These are phyloP conservation scores for Drosophila paranaensis DNA, from an alignment of 2,888 invertebrate genomes.

Conservation along the genomic window DNA sequence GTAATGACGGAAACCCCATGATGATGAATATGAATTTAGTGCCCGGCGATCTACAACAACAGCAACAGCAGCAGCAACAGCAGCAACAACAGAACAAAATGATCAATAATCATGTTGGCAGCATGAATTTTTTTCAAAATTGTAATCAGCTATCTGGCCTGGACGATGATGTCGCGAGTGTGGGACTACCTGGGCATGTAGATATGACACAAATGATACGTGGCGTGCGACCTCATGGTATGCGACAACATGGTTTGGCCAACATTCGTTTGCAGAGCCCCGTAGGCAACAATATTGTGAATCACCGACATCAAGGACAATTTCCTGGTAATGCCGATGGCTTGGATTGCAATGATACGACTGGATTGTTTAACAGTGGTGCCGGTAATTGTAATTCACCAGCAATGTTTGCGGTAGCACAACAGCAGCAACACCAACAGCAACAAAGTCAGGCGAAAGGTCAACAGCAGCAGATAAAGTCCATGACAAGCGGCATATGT, in stretches of 20 bases:
- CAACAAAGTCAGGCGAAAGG: conserved; percentile 35
- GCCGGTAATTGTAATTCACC: conserved; percentile 52
- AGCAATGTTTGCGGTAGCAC: conserved; percentile 49
- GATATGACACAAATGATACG: conserved; percentile 84
- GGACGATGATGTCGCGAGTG: conserved; percentile 72
- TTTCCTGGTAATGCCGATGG: conserved; percentile 66
- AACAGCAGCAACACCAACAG: conserved; percentile 18
- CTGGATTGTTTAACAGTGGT: conserved; percentile 55
- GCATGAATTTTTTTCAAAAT: conserved; percentile 82
- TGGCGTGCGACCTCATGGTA: conserved; percentile 85
- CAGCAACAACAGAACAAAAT: conserved; percentile 53
- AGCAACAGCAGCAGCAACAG: conserved; percentile 28
- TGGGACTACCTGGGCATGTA: conserved; percentile 56
- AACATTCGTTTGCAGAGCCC: conserved; percentile 60
- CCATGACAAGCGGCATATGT: conserved; percentile 54
- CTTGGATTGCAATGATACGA: conserved; percentile 59
- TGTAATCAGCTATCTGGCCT: conserved; percentile 81
- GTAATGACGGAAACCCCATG: conserved; percentile 41
- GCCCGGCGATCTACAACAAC: conserved; percentile 57
- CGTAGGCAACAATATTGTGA: conserved; percentile 54
- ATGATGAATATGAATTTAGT: conserved; percentile 52
- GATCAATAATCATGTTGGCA: conserved; percentile 42
- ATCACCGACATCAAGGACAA: conserved; percentile 61
- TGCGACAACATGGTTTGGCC: conserved; percentile 85
- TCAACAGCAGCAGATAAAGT: conserved; percentile 45